Evolutionary conservation across 1,140 invertebrate genomes (phyloP).

Genomic region (Theocolax elegans): DNA sequence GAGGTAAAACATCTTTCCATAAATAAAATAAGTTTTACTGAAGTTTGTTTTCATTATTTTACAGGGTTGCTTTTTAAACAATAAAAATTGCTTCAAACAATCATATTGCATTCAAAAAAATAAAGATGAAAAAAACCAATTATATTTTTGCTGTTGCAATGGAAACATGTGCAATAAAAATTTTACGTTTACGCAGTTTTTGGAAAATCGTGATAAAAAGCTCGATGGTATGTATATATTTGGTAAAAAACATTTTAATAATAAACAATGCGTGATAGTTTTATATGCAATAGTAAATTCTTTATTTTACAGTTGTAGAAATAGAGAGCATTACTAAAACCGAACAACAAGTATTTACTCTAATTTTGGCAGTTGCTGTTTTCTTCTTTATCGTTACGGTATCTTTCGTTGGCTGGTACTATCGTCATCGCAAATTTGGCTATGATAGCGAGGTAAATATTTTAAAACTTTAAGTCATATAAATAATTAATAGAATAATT

Average conservation of each 20-base stretch:
- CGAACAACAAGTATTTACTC: background rate
- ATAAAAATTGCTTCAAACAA: slow-evolving; percentile 2
- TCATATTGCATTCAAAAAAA: slow-evolving; percentile 5
- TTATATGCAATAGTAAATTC: too few relatives aligned
- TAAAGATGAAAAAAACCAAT: background rate
- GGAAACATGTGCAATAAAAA: slow-evolving; percentile 10
- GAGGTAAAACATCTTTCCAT: too few relatives aligned
- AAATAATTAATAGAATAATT: too few relatives aligned
- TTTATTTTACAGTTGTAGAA: slow-evolving; percentile 1
- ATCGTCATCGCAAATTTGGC: background rate
- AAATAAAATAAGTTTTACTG: too few relatives aligned
- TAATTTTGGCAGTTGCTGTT: background rate
- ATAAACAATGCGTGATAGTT: too few relatives aligned
- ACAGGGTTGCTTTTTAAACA: slow-evolving; percentile 21
- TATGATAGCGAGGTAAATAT: background rate
- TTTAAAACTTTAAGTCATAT: too few relatives aligned
- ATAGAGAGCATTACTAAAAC: background rate
- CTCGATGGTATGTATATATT: background rate
- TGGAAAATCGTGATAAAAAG: background rate
- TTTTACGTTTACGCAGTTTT: background rate
- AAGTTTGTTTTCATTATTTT: background rate
- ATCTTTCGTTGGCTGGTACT: background rate
- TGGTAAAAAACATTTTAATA: too few relatives aligned
- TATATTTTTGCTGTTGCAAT: slow-evolving; percentile 30
- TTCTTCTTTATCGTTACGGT: background rate